Evolutionary conservation across 2,888 invertebrate species (phyloP), one percentile per base, ranked within the genome.

Genomic region (Euphydryas editha): DNA sequence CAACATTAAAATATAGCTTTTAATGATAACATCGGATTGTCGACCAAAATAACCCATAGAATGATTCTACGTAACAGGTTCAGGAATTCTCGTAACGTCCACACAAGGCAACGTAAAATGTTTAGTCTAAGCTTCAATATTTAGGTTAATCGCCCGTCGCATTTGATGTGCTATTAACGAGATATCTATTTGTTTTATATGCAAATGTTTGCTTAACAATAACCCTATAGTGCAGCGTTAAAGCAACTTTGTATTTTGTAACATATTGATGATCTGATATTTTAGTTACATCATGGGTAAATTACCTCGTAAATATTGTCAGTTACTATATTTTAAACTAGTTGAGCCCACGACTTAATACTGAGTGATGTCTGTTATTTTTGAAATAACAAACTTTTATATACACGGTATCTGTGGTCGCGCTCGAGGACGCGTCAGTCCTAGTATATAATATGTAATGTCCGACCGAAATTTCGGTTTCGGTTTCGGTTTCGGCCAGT

Each of bases 141-240:
- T 69, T 69, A 59, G 67, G 66, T 59, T 57, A 62, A 62, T 81
- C 82, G 81, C 81, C 83, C 83, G 84, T 84, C 81, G 84, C 54
- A n/a, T 36, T 58, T 62, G 58, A 68, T 47, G 61, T 44, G 49
- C 36, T 51, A 59, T 59, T 37, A 64, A 64, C 30, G 36, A 30
- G n/a, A n/a, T 36, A 54, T 54, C 17, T 36, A 54, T 54, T 54
- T 54, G 30, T 54, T 36, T 36, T 8, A 11, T 36, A 4, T 1
- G 17, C 24, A 54, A 54, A 54, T 11, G 30, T 54, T 36, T 36
- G 30, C 17, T 11, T 30, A 36, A 54, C 17, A 54, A 54, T 54
- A 15, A 21, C n/a, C 7, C 17, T 54, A 30, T 54, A 36, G 30
- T 54, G 17, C 51, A 21, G 24, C 24, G 15, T 7, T 51, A 51